Evolutionary conservation across 2,797 vertebrate species (phyloP).

Genomic region (Otus scops): DNA sequence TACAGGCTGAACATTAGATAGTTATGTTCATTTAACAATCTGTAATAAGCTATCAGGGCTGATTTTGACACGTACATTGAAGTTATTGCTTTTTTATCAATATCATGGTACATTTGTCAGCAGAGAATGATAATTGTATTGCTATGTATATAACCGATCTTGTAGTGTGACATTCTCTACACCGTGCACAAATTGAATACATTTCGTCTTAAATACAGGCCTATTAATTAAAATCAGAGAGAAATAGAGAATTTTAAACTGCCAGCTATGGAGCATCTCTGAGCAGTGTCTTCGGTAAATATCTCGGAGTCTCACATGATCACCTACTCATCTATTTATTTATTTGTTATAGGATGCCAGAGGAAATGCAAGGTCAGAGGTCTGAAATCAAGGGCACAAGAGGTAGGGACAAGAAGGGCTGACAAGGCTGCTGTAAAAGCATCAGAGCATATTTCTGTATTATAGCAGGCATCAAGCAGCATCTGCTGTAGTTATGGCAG

Average conservation of each 20-base stretch:
- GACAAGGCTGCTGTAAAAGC: background rate
- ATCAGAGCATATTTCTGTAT: background rate
- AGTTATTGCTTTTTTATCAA: slow-evolving; percentile 64
- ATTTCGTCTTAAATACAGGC: slow-evolving; percentile 41
- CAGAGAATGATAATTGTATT: slow-evolving; percentile 21
- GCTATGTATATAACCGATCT: slow-evolving; percentile 41
- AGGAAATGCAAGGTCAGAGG: background rate
- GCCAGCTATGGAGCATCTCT: background rate
- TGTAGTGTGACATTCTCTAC: slow-evolving; percentile 25
- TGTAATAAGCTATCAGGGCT: slow-evolving; percentile 50
- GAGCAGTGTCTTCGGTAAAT: background rate
- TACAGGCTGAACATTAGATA: slow-evolving; percentile 30
- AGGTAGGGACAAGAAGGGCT: background rate
- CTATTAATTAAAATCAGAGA: slow-evolving; percentile 55
- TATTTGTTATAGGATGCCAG: background rate
- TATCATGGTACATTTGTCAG: slow-evolving; percentile 59
- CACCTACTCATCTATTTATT: background rate
- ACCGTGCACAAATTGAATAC: slow-evolving; percentile 38
- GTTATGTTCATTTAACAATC: slow-evolving; percentile 48
- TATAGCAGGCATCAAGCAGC: slow-evolving; percentile 21
- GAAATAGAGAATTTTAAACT: slow-evolving; percentile 1
- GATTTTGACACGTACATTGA: slow-evolving; percentile 36
- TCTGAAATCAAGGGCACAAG: background rate
- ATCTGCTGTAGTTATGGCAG: slow-evolving; percentile 55
- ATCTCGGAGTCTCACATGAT: background rate